These are phyloP conservation scores for Bathynomus jamesi DNA, from an alignment of 1,140 invertebrate genomes.

Conservation along the genomic window DNA sequence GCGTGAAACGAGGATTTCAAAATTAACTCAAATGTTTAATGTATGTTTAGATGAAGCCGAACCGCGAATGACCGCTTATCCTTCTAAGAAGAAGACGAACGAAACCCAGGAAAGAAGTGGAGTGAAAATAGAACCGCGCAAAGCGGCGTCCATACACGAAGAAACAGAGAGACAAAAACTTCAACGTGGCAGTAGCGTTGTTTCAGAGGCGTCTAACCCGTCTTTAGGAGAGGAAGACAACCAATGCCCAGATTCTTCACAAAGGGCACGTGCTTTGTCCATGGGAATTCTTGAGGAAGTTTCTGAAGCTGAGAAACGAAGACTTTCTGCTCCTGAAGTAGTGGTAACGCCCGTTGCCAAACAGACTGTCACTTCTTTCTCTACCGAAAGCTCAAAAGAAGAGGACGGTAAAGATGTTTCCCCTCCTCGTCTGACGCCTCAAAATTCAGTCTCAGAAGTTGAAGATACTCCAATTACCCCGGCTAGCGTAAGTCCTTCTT, in stretches of 20 bases:
- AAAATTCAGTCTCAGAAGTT: background rate
- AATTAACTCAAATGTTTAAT: background rate
- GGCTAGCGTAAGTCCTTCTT: too few species aligned
- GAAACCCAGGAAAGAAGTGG: too few species aligned
- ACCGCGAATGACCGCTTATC: too few species aligned
- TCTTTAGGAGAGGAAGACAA: background rate
- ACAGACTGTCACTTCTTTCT: too few species aligned
- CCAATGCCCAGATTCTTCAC: background rate
- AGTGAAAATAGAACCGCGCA: too few species aligned
- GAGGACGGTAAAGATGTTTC: background rate
- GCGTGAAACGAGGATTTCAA: background rate
- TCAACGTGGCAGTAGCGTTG: background rate
- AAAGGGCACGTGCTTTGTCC: background rate
- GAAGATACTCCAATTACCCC: background rate
- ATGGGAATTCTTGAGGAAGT: background rate
- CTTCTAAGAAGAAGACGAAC: too few species aligned
- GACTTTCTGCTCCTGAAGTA: constrained; percentile 12
- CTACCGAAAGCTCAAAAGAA: constrained; percentile 2
- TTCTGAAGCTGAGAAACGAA: background rate
- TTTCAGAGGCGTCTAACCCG: background rate
- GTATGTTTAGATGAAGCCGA: background rate
- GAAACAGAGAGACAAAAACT: too few species aligned
- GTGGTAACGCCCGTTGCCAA: constrained; percentile 10
- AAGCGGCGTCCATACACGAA: too few species aligned
- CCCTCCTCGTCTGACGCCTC: background rate